Evolutionary conservation across 2,113 vertebrate genomes (phyloP).

Genomic region (Toxotes jaculatrix): DNA sequence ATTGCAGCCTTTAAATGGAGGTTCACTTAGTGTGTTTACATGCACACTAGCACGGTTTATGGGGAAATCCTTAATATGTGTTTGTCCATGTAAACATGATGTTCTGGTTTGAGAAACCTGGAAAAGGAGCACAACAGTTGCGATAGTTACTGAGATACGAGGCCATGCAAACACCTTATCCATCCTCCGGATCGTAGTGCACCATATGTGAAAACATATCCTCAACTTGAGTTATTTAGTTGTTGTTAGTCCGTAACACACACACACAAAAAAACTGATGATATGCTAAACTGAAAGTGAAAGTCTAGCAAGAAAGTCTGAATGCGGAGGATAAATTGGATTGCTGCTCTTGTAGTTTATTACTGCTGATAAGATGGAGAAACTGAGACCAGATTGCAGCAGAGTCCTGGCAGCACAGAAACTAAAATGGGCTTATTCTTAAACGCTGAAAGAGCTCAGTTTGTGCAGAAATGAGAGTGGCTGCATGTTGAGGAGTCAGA

Average conservation of each 20-base stretch:
- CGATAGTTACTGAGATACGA: neutral
- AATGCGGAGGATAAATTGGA: neutral
- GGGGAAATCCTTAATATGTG: neutral
- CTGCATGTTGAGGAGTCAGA: constrained; percentile 8
- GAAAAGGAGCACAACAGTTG: neutral
- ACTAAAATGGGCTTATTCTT: constrained; percentile 18
- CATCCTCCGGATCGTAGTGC: neutral
- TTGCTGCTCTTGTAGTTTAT: constrained; percentile 23
- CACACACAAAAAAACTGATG: constrained; percentile 7
- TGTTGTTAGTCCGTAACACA: neutral
- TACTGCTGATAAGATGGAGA: constrained; percentile 26
- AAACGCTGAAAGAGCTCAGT: constrained; percentile 24
- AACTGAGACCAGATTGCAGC: constrained; percentile 19
- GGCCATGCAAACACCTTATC: neutral
- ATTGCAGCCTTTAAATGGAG: constrained; percentile 2
- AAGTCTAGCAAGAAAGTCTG: neutral
- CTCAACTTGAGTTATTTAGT: neutral
- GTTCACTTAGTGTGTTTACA: neutral
- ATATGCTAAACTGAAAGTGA: neutral
- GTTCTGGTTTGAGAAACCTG: neutral
- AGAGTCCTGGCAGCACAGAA: neutral
- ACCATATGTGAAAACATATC: too few relatives aligned
- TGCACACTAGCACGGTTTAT: neutral
- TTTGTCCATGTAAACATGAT: neutral
- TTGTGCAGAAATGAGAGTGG: neutral